Evolutionary conservation across 2,888 invertebrate genomes (phyloP), one percentile per base, ranked within the genome.

Genomic region (Platycheirus rosarum): DNA sequence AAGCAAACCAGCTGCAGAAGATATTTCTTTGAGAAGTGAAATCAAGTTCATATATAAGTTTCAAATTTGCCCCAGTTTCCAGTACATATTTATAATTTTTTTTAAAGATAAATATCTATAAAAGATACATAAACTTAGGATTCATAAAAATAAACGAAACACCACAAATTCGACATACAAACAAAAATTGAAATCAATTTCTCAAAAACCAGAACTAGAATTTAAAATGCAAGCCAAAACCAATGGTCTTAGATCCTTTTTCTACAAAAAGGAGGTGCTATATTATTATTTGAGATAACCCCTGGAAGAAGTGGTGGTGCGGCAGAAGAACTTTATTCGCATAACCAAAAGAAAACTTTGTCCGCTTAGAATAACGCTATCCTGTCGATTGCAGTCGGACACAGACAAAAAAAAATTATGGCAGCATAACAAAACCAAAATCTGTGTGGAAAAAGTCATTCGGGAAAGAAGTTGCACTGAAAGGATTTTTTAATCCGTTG

Each of bases 381-480:
- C 42, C 75, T 60, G 75, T 75, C 66, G 68, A 68, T 68, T 44
- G 60, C 55, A 68, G 40, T 32, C 20, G 42, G 55, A 70, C 29
- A 35, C n/a, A 9, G 2, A 35, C 8, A 35, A 35, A 35, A 11
- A 35, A 35, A 35, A 35, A 32, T 40, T 42, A 13, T 49, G 42
- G 48, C 57, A 35, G 20, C 32, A 46, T 49, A 48, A 44, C 44
- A 14, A n/a, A 26, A 74, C 49, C 63, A 55, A 29, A n/a, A n/a
- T 26, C 40, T 46, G 48, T 73, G 65, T 65, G 66, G n/a, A 68
- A 44, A 68, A 44, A 57, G 32, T 26, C 35, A n/a, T 23, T 60
- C 20, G 32, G 44, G 29, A 74, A 49, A 9, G 46, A 18, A 57
- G 46, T 23, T 57, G 23, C 40, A 42, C 9, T 49, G n/a, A 32